phyloP scores from a whole-genome alignment of 2,113 vertebrate species.

The Triplophysa tibetana region DNA sequence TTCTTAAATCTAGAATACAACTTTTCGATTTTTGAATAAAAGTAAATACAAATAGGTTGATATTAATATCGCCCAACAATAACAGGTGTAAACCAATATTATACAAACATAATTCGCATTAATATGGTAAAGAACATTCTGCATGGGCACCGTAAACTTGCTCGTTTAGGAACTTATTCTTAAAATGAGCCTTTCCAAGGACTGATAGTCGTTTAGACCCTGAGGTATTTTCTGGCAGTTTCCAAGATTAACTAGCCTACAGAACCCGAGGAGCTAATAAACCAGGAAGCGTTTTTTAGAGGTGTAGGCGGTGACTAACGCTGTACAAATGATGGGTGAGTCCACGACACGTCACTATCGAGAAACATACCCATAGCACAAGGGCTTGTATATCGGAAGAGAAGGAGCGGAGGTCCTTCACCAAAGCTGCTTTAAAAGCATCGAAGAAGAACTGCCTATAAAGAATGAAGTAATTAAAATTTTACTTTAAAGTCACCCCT shows the following conservation, averaged over 20 bases:
- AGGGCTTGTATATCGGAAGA: background rate
- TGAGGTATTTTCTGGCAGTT: slow-evolving; percentile 12
- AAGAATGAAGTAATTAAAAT: background rate
- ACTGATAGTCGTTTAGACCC: background rate
- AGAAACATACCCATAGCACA: background rate
- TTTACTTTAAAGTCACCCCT: background rate
- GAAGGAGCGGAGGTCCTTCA: background rate
- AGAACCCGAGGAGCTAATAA: background rate
- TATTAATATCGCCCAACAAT: too few relatives aligned
- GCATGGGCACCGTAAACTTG: background rate
- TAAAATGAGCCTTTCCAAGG: slow-evolving; percentile 2
- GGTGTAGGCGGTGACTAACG: background rate
- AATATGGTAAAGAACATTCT: slow-evolving; percentile 1
- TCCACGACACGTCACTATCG: background rate
- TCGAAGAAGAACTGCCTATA: background rate
- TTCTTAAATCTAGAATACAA: too few relatives aligned
- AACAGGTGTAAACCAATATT: too few relatives aligned
- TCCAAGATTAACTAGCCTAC: background rate
- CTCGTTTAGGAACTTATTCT: background rate
- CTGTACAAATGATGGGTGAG: background rate
- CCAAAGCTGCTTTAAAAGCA: background rate
- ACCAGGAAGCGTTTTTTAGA: too few relatives aligned
- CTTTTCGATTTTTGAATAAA: too few relatives aligned
- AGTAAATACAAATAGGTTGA: too few relatives aligned
- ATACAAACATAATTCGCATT: background rate